Evolutionary conservation across 2,797 vertebrate species (phyloP).

Genomic region (Anas capensis): DNA sequence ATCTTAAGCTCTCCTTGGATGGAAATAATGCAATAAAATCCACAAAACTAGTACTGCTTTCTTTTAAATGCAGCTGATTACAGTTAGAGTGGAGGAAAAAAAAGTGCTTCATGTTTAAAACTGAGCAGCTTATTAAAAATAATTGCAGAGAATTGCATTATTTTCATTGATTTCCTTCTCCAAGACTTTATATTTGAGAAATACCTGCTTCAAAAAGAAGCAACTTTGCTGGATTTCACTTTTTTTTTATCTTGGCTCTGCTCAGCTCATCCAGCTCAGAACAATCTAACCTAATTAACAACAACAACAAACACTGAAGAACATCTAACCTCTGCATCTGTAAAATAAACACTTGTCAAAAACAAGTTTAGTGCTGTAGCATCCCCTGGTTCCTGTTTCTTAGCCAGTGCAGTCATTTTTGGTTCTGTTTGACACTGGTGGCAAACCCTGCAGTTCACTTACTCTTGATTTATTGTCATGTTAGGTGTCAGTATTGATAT

Average conservation of each 20-base stretch:
- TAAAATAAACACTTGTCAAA: not conserved
- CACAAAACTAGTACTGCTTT: not conserved
- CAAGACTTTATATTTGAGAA: not conserved
- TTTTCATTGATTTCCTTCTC: not conserved
- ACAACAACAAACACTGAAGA: not conserved
- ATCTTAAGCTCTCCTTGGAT: not conserved
- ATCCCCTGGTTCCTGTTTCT: not conserved
- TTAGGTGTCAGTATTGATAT: not conserved
- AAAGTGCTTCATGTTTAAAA: not conserved
- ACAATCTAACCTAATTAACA: too few relatives aligned
- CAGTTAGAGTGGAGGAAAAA: not conserved
- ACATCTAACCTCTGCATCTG: not conserved
- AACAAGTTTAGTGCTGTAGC: not conserved
- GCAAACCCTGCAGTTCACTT: not conserved
- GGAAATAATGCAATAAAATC: not conserved
- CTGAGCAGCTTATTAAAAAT: not conserved
- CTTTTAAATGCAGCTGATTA: not conserved
- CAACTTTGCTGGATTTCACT: not conserved
- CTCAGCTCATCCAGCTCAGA: not conserved
- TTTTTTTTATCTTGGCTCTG: not conserved
- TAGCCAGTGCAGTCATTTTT: not conserved
- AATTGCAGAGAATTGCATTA: not conserved
- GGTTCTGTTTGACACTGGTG: not conserved
- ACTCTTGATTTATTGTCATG: not conserved
- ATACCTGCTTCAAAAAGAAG: not conserved